Base-by-base conservation (phyloP, 1,140 invertebrate species). In the Plectrocnemia conspersa region DNA sequence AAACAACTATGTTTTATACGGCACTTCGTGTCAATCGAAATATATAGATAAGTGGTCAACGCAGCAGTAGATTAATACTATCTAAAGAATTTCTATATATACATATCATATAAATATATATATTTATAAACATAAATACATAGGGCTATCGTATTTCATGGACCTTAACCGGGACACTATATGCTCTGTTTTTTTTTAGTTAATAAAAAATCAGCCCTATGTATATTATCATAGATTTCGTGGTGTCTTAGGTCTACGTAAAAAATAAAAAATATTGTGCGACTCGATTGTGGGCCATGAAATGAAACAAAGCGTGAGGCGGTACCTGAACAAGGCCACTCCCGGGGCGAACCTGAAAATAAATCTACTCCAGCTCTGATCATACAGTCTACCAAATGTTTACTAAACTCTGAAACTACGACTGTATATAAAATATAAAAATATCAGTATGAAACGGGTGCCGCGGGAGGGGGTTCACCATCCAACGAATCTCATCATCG, bases 401-500 rank as follows among this genome's bases (percentile, higher is more conserved):
- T 29, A 7, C n/a, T 29, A 29, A 29, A 29, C n/a, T 7, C 27
- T 7, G 7, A 4, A 35, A 3, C 32, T 35, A 15, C 11, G 11
- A 29, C n/a, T 35, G n/a, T 15, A 4, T 35, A 11, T 35, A 11
- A 35, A 11, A 35, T 4, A 13, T 3, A 11, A 4, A 35, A 35
- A 7, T 29, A 29, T 7, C 27, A 29, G n/a, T 29, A 35, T 3
- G 32, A 4, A 3, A 19, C 5, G 36, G 23, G 35, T 29, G 50
- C 22, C 25, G 21, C 25, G 47, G 38, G 47, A 35, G 22, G 41
- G 38, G 58, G 46, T 41, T 32, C 24, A 21, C 58, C 58, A 53
- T 45, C 54, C 55, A 60, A 48, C 52, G 56, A 56, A 53, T 60
- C 54, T 56, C n/a, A n/a, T n/a, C n/a, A n/a, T n/a, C 58, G 58